These are phyloP conservation scores for Cassiopea xamachana DNA, from an alignment of 30 jellyfish, hydroid and myxozoan genomes.

Conservation along the genomic window DNA sequence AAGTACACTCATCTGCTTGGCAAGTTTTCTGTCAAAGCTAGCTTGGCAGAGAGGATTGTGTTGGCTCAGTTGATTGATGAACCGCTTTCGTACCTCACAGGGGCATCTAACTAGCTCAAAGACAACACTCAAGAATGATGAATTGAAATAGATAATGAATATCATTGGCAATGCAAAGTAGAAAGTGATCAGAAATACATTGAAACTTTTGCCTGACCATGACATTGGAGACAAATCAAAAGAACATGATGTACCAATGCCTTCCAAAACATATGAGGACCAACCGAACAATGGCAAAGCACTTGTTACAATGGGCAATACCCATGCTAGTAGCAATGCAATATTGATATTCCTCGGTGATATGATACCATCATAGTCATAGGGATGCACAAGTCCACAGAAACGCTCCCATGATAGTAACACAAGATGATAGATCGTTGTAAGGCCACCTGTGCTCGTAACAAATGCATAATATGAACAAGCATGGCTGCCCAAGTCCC, in stretches of 20 bases:
- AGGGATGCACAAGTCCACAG: conserved; percentile 9
- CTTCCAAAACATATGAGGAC: conserved; percentile 16
- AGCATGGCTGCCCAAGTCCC: conserved; percentile 20
- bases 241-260: conserved; percentile 34
- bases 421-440: conserved; percentile 33
- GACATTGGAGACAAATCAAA: neutral
- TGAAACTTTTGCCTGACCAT: conserved; percentile 25
- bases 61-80: neutral
- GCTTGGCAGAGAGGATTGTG: conserved; percentile 18
- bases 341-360: neutral
- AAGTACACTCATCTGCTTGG: conserved; percentile 19
- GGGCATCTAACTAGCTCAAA: conserved; percentile 16
- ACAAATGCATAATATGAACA: conserved; percentile 20
- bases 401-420: conserved; percentile 31
- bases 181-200: neutral
- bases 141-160: neutral
- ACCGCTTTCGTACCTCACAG: neutral
- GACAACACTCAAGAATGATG: conserved; percentile 17
- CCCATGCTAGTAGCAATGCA: conserved; percentile 8
- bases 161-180: conserved; percentile 5
- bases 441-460: conserved; percentile 19
- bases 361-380: neutral
- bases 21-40: conserved; percentile 16
- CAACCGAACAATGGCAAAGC: conserved; percentile 26
- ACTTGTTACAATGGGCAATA: neutral